Base-by-base conservation (phyloP, 2,797 vertebrate genomes). In the Onychomys leucogaster region DNA sequence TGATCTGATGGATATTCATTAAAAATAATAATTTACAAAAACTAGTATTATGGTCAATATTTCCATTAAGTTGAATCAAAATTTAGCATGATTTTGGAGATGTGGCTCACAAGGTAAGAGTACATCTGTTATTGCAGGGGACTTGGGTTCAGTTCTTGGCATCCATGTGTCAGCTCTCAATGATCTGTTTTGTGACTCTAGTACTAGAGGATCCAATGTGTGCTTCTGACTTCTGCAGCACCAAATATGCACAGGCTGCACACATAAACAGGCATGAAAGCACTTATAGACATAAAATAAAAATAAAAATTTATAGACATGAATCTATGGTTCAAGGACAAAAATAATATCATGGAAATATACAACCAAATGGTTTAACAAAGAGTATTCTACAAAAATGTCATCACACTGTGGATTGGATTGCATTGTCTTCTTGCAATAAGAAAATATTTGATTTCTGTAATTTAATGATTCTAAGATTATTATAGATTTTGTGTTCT, bases 31-130 rank as follows among this genome's bases (percentile, higher is more conserved):
- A 49, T 12, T 29, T 65, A 91, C 77, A 89, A 67, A n/a, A 27
- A 27, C n/a, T 11, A 93, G 19, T 46, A 76, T 49, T 86, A 77
- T 59, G 17, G n/a, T 95, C 16, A 81, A n/a, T 75, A 71, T 77
- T 57, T 81, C 25, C 43, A 71, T 82, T 11, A 94, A 76, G n/a
- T 7, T 84, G 23, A 85, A 93, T 91, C 1, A 95, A 78, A 67
- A 87, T 41, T 69, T 14, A 46, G 16, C 29, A 63, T 19, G 37
- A 63, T 6, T 37, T 37, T 37, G 41, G 59, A 21, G 12, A 21
- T 3, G 4, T 46, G 4, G 41, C 14, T 32, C 27, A 65, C 25
- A 19, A 17, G 27, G 41, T 49, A 65, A 61, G 55, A 61, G 14
- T 37, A 32, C 16, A 10, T 29, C 13, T 65, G 27, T 27, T 61